Evolutionary conservation across 2,113 vertebrate genomes (phyloP).

Genomic region (Mormoops blainvillei): DNA sequence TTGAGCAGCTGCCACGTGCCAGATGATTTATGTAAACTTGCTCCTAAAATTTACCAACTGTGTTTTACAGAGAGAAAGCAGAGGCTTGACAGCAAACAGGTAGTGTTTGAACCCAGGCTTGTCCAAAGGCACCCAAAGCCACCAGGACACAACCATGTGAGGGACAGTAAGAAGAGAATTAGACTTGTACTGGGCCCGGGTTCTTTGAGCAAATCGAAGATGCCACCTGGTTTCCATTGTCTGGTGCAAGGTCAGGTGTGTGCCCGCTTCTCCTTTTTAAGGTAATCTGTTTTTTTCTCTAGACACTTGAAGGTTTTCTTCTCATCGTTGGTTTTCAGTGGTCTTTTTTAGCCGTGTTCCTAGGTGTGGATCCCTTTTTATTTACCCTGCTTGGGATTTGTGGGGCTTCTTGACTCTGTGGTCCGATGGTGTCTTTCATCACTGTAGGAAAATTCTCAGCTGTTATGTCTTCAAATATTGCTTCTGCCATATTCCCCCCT

Average conservation of each 20-base stretch:
- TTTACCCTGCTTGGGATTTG: not conserved
- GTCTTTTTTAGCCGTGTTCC: not conserved
- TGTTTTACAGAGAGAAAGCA: not conserved
- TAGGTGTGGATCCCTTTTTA: not conserved
- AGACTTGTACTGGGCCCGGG: too few relatives aligned
- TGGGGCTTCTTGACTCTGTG: not conserved
- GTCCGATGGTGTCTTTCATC: not conserved
- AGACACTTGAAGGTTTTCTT: not conserved
- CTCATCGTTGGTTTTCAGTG: not conserved
- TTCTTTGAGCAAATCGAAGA: not conserved
- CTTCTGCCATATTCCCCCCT: not conserved
- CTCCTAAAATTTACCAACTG: not conserved
- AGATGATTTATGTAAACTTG: not conserved
- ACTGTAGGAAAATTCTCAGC: not conserved
- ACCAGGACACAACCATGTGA: not conserved
- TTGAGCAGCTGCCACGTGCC: not conserved
- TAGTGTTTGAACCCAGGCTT: not conserved
- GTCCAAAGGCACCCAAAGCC: not conserved
- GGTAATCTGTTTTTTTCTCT: not conserved
- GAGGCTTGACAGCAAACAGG: not conserved
- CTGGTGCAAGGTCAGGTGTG: not conserved
- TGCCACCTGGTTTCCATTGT: not conserved
- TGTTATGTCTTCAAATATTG: not conserved
- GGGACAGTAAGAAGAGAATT: accelerated
- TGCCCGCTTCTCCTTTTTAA: not conserved